Conservation (phyloP, 1,140 invertebrate species). For the Drosophila grimshawi region DNA sequence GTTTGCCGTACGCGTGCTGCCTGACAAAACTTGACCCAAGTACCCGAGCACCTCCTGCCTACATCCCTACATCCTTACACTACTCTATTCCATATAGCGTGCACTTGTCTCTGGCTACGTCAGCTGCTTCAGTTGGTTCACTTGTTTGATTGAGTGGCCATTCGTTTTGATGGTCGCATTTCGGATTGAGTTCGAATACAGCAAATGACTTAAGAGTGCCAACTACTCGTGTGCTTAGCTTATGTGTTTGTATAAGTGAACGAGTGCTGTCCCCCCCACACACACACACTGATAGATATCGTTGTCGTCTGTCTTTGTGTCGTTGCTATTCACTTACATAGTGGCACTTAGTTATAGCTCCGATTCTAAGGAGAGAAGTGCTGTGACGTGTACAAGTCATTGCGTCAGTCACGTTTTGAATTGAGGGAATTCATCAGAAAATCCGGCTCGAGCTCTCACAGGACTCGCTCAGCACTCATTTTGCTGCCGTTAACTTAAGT, state of each 20-base stretch:
- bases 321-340: slow-evolving; percentile 77
- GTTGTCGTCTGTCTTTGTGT: slow-evolving; percentile 52
- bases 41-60: not conserved
- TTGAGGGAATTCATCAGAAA: slow-evolving; percentile 80
- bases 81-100: not conserved
- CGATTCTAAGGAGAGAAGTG: slow-evolving; percentile 17
- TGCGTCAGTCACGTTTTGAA: slow-evolving; percentile 80
- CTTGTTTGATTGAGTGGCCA: slow-evolving; percentile 73
- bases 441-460: slow-evolving; percentile 41
- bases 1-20: slow-evolving; percentile 64
- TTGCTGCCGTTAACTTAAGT: slow-evolving; percentile 36
- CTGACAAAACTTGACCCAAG: slow-evolving; percentile 45
- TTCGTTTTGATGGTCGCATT: slow-evolving; percentile 68
- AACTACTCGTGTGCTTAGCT: slow-evolving; percentile 73
- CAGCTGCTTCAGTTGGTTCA: slow-evolving; percentile 24
- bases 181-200: slow-evolving; percentile 75
- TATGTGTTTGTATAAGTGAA: slow-evolving; percentile 27
- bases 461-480: slow-evolving; percentile 29
- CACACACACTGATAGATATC: slow-evolving; percentile 5
- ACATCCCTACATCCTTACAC: not conserved
- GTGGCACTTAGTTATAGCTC: slow-evolving; percentile 76
- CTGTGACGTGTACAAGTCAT: slow-evolving; percentile 76
- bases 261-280: slow-evolving; percentile 1
- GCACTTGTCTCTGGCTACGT: not conserved
- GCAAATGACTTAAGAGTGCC: slow-evolving; percentile 81